A percentile compares a stretch with the other conserved stretches of the same genome.
Conservation (phyloP, 2,113 vertebrate genomes). For the Cyrtonyx montezumae region DNA sequence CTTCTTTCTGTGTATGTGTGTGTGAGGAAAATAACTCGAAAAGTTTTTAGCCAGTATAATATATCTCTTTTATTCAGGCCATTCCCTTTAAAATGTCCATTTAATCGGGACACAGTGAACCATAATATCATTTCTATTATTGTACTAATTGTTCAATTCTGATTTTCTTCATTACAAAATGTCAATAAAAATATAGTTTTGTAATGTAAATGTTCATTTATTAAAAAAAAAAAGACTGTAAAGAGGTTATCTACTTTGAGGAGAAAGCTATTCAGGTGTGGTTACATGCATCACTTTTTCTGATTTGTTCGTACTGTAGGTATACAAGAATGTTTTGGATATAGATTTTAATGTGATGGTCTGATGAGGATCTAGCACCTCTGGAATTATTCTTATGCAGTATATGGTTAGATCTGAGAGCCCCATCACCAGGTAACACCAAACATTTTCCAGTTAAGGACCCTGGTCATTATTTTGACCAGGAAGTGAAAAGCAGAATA, state of each 20-base stretch:
- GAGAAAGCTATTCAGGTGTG: not conserved
- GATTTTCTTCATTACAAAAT: not conserved
- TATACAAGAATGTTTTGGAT: not conserved
- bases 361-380: not conserved
- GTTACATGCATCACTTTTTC: not conserved
- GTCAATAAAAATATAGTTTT: not conserved
- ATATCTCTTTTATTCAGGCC: not conserved
- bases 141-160: not conserved
- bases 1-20: not conserved
- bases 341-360: not conserved
- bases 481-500: not conserved
- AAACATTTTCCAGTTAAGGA: not conserved
- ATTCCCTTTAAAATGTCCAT: not conserved
- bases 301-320: not conserved
- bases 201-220: not conserved
- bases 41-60: not conserved
- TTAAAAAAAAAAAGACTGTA: not conserved
- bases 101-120: not conserved
- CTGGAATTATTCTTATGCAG: not conserved
- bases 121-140: not conserved
- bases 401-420: not conserved
- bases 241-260: not conserved
- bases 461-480: not conserved
- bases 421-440: not conserved
- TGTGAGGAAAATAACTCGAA: not conserved